Base-by-base conservation (phyloP, 92 coral and sea anemone species). In the Palythoa caribaeorum region DNA sequence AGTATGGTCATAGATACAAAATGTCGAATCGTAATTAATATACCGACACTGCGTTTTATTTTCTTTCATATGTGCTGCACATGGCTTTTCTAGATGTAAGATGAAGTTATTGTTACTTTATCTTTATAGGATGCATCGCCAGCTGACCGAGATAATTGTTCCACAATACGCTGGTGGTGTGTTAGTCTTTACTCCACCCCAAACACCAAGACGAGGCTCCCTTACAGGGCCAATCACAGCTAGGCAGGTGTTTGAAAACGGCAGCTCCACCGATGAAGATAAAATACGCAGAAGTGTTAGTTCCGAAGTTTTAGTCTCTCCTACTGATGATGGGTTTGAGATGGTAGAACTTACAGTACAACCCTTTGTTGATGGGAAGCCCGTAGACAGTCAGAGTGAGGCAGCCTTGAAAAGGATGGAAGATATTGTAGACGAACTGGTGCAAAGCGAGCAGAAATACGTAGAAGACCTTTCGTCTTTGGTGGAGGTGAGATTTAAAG, bases 131-230 rank as follows among this genome's bases (percentile, higher is more conserved):
- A 39, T 87, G 6, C 90, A 89, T 15, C 94, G 83, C 60, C 92
- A 88, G 38, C 92, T 89, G 38, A 89, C 93, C 0, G 96, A 95
- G 85, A 85, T 95, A n/a, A 83, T 91, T 21, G 89, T 95, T 11
- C 98, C 98, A 2, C 98, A 95, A 77, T 91, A 94, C 73, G 98
- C 98, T 75, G 98, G 98, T 60, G 90, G 93, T 28, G 98, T 94
- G 62, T 84, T 93, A 79, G 94, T 95, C 72, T 95, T 95, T 83
- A 88, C 98, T 36, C 94, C 94, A 7, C 98, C 98, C 37, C 92
- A 78, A 57, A 92, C 96, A 8, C 96, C 96, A 48, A 81, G 93
- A 71, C 87, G 89, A 85, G 89, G 87, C 40, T 92, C 94, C 3
- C 63, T 81, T 63, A 71, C 74, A 65, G 78, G 52, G 14, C 92